Base-by-base conservation (phyloP, 1,140 invertebrate species). In the Papilio aristodemus region DNA sequence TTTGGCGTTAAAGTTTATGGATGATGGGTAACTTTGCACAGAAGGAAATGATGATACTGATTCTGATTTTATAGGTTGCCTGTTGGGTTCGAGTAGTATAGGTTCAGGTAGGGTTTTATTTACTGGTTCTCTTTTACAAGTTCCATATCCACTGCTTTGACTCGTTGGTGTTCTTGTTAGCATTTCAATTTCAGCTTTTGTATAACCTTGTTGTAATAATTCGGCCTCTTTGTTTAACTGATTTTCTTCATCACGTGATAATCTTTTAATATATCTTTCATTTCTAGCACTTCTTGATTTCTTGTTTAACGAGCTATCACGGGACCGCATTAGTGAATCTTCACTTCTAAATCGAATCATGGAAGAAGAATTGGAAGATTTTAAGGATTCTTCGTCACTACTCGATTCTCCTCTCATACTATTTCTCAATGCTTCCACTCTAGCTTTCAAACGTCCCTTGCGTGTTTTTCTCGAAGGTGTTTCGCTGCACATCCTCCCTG, bases 231-330 rank as follows among this genome's bases (percentile, higher is more conserved):
- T 93, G 69, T 93, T 93, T 2, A 93, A 77, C 68, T 93, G 92
- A 19, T 92, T 87, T 80, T 94, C 93, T 39, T 95, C 94, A 69
- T 96, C 95, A 39, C 94, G 92, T 4, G 95, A 95, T 59, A 96
- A 88, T 37, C 96, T 91, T 79, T 95, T 95, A 57, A 95, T 93
- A 76, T 96, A 96, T 36, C 96, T 92, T 84, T 97, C 96, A 58
- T 95, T 96, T 74, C 96, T 92, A 0, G 96, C 95, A 17, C 94
- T 93, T 64, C 96, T 92, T 11, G 87, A 86, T 60, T 82, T 87
- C 71, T 91, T 91, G 54, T 90, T 87, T 39, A 92, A 82, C 4
- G 92, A 93, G 27, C 93, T 93, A 46, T 93, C 93, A 74, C 92
- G 92, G 64, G 88, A 92, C 38, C 90, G 90, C 78, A 93, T 93